Conservation (phyloP, 2,797 vertebrate species). For the Furcifer pardalis region DNA sequence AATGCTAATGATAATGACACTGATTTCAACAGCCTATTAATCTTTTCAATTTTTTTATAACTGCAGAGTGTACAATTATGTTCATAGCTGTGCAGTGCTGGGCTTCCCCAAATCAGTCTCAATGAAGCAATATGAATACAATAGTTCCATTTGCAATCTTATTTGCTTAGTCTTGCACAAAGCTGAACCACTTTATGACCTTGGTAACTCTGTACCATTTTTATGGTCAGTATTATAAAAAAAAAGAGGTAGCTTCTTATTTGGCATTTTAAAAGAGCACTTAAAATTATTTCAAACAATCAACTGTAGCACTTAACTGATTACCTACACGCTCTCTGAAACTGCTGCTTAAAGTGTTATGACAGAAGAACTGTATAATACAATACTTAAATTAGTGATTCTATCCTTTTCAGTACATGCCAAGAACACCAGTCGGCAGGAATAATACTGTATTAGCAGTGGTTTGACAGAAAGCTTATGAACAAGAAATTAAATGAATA, state of each 20-base stretch:
- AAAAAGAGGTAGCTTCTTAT: background rate
- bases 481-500: slow-evolving; percentile 34
- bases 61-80: background rate
- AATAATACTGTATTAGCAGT: accelerated
- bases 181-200: background rate
- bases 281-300: background rate
- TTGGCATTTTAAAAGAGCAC: background rate
- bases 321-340: background rate
- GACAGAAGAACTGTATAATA: slow-evolving; percentile 9
- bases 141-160: background rate
- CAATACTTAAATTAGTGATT: background rate
- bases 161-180: background rate
- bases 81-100: slow-evolving; percentile 3
- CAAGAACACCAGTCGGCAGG: background rate
- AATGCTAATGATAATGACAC: background rate
- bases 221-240: slow-evolving; percentile 16
- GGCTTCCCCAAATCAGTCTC: slow-evolving; percentile 12
- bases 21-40: background rate
- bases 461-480: slow-evolving; percentile 1
- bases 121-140: background rate
- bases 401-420: background rate
- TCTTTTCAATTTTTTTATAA: background rate
- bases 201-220: background rate
- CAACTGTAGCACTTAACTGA: background rate
- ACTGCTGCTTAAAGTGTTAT: background rate